phyloP scores from a whole-genome alignment of 64 coral and sea anemone species.

The Pocillopora verrucosa region DNA sequence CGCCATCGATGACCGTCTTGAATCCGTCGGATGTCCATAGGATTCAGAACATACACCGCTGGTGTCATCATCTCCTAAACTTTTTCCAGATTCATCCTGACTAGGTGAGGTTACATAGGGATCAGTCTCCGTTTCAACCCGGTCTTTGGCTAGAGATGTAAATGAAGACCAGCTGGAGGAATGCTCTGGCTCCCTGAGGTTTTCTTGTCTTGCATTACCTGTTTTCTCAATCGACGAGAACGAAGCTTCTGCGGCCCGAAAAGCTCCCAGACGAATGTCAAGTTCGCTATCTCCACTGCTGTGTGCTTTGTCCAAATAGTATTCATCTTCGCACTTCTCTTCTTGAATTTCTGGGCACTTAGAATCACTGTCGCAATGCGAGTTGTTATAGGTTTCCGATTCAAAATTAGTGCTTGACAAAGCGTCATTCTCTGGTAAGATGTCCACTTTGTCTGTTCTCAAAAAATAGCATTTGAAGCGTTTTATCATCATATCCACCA shows the following conservation, averaged over 20 bases:
- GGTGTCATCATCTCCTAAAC: not conserved
- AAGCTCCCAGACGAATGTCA: not conserved
- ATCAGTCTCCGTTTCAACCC: not conserved
- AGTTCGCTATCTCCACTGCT: not conserved
- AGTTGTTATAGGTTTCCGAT: not conserved
- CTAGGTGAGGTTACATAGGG: not conserved
- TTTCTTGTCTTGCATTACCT: not conserved
- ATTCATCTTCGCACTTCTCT: not conserved
- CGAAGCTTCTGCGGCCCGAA: not conserved
- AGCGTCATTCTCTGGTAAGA: not conserved
- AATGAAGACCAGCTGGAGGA: conserved; percentile 9
- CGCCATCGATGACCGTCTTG: not conserved
- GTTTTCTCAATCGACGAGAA: conserved; percentile 4
- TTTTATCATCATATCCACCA: conserved; percentile 50
- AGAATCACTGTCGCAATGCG: not conserved
- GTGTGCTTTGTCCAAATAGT: not conserved
- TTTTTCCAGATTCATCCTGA: not conserved
- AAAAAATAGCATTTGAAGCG: conserved; percentile 45
- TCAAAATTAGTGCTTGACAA: not conserved
- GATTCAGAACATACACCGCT: not conserved
- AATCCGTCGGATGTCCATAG: not conserved
- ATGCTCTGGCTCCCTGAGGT: not conserved
- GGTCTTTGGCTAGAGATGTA: not conserved
- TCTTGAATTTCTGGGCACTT: too few relatives aligned
- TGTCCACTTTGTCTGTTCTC: conserved; percentile 32